Conservation (phyloP, 2,888 invertebrate genomes). For the Archips xylosteana region DNA sequence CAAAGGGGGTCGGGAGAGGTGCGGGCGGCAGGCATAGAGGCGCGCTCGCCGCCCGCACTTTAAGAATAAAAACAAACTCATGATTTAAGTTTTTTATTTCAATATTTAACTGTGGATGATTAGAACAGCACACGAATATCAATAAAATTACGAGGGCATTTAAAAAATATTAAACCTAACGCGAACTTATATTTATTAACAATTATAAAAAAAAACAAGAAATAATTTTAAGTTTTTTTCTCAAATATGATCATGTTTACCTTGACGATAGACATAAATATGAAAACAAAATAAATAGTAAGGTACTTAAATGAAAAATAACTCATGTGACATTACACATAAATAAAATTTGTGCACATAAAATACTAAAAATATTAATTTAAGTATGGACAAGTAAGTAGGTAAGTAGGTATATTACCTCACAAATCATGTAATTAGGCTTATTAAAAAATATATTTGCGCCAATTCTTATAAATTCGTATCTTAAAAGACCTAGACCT, state of each 20-base stretch:
- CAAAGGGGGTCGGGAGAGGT: no score
- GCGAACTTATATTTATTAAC: neutral
- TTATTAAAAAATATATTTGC: slow-evolving; percentile 1
- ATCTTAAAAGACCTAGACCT: neutral
- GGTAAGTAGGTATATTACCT: no score
- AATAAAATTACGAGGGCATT: neutral
- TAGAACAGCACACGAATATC: slow-evolving; percentile 8
- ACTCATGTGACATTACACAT: neutral
- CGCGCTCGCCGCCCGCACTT: no score
- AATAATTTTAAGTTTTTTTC: neutral
- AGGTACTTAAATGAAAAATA: neutral
- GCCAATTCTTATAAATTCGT: neutral
- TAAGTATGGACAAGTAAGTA: neutral
- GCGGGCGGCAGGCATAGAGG: no score
- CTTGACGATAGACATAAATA: neutral
- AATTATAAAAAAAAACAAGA: slow-evolving; percentile 4
- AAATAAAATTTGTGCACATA: slow-evolving; percentile 37
- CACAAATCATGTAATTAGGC: neutral
- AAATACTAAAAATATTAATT: slow-evolving; percentile 22
- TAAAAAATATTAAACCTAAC: neutral
- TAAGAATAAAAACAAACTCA: neutral
- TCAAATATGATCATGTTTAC: neutral
- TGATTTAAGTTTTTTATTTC: neutral
- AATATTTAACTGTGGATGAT: neutral
- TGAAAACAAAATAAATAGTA: neutral